Evolutionary conservation across 2,888 invertebrate species (phyloP).

Genomic region (Coenonympha glycerion): DNA sequence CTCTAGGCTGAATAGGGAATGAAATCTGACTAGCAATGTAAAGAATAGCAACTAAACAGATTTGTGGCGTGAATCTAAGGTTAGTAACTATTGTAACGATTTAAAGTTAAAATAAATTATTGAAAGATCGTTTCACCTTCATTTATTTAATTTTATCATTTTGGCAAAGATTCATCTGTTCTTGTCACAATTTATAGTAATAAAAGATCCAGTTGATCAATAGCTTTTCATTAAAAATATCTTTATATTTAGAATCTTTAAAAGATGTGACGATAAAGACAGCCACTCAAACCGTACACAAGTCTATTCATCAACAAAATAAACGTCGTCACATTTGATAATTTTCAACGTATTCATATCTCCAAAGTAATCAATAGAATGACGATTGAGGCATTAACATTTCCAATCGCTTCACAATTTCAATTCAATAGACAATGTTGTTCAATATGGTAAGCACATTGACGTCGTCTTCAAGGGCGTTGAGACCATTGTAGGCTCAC

Average conservation of each 20-base stretch:
- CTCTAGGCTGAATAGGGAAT: conserved; percentile 3
- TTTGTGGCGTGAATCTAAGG: no score
- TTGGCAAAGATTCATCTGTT: no score
- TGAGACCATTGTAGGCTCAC: conserved; percentile 25
- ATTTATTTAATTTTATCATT: no score
- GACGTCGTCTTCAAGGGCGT: conserved; percentile 39
- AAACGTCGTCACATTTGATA: background rate
- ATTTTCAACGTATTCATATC: conserved; percentile 6
- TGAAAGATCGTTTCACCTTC: no score
- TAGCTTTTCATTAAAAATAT: no score
- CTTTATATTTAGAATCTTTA: no score
- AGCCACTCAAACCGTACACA: background rate
- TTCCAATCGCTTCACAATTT: conserved; percentile 39
- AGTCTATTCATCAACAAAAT: background rate
- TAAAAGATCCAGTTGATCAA: no score
- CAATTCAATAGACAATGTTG: conserved; percentile 46
- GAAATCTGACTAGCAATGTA: background rate
- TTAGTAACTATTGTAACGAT: no score
- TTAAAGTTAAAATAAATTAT: no score
- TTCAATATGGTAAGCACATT: conserved; percentile 39
- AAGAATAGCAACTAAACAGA: no score
- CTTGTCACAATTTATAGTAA: no score
- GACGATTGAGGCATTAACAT: conserved; percentile 13
- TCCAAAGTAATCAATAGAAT: conserved; percentile 1
- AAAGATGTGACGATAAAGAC: no score